Conservation (phyloP, 1,140 invertebrate species). For the Heliconius hermathena region DNA sequence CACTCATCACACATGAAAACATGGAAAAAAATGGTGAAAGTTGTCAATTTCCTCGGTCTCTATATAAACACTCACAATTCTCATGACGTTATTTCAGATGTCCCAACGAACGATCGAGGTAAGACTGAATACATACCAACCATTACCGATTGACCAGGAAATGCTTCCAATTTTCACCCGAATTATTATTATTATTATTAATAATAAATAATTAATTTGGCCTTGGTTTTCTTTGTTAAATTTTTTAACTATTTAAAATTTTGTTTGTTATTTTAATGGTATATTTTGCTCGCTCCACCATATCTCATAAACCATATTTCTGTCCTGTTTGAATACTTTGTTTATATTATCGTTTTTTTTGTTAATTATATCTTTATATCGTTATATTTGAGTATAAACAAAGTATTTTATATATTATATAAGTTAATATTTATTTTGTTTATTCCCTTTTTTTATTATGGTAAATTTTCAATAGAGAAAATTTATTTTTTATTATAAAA, state of each 20-base stretch:
- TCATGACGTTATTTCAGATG: slow-evolving; percentile 72
- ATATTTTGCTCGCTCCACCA: slow-evolving; percentile 48
- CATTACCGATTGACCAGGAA: slow-evolving; percentile 58
- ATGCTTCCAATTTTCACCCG: slow-evolving; percentile 62
- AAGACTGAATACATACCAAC: slow-evolving; percentile 56
- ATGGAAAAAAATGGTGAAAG: slow-evolving; percentile 51
- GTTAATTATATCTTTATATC: background rate
- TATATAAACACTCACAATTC: slow-evolving; percentile 54
- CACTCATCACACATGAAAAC: slow-evolving; percentile 30
- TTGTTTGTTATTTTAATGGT: slow-evolving; percentile 40
- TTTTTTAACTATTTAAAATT: slow-evolving; percentile 33
- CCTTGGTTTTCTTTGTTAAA: slow-evolving; percentile 40
- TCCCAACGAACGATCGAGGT: slow-evolving; percentile 71
- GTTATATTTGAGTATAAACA: slow-evolving; percentile 12
- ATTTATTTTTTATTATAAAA: background rate
- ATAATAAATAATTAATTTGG: slow-evolving; percentile 42
- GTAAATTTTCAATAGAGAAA: slow-evolving; percentile 34
- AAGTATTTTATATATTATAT: slow-evolving; percentile 16
- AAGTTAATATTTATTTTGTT: slow-evolving; percentile 27
- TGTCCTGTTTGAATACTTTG: slow-evolving; percentile 24
- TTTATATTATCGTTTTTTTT: slow-evolving; percentile 20
- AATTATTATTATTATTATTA: slow-evolving; percentile 17
- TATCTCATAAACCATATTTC: slow-evolving; percentile 44
- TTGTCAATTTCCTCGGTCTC: slow-evolving; percentile 69
- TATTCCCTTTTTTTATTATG: slow-evolving; percentile 14